phyloP scores from a whole-genome alignment of 2,888 invertebrate species.

The Arenicola marina region DNA sequence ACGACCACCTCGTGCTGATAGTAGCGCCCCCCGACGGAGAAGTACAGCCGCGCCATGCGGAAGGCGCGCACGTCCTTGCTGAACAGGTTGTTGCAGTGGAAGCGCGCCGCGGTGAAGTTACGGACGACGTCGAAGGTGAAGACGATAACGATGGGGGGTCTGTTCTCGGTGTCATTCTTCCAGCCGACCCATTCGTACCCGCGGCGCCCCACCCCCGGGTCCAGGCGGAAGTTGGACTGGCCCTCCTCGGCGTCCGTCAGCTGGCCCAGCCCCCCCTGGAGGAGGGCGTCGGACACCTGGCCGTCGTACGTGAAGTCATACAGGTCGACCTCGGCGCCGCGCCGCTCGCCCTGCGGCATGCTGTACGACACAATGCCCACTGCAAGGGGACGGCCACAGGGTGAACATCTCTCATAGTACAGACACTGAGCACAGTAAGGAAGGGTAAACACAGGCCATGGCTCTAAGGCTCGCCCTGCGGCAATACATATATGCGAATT shows the following conservation, averaged over 20 bases:
- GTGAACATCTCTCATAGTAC: no score
- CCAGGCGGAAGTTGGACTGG: conserved; percentile 74
- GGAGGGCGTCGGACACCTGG: conserved; percentile 42
- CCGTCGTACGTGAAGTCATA: conserved; percentile 87
- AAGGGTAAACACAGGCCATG: no score
- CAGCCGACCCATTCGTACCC: conserved; percentile 87
- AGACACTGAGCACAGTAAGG: no score
- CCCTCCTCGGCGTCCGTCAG: conserved; percentile 80
- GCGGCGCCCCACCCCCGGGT: conserved; percentile 62
- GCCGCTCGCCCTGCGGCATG: conserved; percentile 85
- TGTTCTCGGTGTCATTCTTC: conserved; percentile 63
- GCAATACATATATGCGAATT: no score
- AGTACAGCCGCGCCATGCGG: conserved; percentile 76
- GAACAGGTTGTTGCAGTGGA: conserved; percentile 85
- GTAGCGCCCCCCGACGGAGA: conserved; percentile 73
- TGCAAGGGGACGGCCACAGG: conserved; percentile 57
- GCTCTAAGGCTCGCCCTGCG: no score
- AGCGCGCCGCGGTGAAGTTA: conserved; percentile 82
- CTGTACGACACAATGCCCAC: conserved; percentile 85
- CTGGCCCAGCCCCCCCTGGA: conserved; percentile 81
- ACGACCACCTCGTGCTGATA: conserved; percentile 75
- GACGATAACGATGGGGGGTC: conserved; percentile 71
- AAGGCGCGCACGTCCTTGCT: conserved; percentile 85
- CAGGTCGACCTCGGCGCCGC: conserved; percentile 79
- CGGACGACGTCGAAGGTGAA: conserved; percentile 88